phyloP scores from a whole-genome alignment of 2,113 vertebrate species.

The Pavo muticus region DNA sequence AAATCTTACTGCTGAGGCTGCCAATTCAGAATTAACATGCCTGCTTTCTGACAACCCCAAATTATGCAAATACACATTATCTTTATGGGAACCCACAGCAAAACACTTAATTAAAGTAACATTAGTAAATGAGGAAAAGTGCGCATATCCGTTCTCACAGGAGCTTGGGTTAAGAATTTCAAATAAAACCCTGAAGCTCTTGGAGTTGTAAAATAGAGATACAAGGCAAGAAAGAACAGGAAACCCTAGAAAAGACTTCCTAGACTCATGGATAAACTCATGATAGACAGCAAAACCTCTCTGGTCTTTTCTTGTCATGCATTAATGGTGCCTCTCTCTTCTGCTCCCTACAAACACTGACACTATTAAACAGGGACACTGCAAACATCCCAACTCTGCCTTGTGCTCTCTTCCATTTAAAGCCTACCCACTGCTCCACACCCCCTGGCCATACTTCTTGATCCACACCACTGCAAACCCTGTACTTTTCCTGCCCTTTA shows the following conservation, averaged over 20 bases:
- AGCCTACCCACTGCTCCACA: neutral
- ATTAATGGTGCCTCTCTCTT: neutral
- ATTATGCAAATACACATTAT: neutral
- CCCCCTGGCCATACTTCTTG: rapidly evolving
- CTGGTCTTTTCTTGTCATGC: neutral
- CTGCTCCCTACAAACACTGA: neutral
- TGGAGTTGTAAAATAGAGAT: neutral
- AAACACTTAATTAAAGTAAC: neutral
- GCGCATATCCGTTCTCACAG: neutral
- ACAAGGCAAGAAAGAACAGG: neutral
- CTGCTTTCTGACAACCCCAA: neutral
- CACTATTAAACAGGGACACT: neutral
- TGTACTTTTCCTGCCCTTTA: neutral
- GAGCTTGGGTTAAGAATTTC: neutral
- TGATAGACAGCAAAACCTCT: neutral
- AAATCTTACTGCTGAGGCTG: neutral
- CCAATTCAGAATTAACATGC: neutral
- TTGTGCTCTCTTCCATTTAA: neutral
- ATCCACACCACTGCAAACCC: neutral
- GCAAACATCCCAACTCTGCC: neutral
- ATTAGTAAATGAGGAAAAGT: neutral
- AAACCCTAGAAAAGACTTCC: neutral
- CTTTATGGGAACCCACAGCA: neutral
- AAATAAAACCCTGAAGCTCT: neutral
- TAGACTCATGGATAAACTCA: neutral